Evolutionary conservation across 1,140 invertebrate genomes (phyloP).

Genomic region (Bombus waltoni): DNA sequence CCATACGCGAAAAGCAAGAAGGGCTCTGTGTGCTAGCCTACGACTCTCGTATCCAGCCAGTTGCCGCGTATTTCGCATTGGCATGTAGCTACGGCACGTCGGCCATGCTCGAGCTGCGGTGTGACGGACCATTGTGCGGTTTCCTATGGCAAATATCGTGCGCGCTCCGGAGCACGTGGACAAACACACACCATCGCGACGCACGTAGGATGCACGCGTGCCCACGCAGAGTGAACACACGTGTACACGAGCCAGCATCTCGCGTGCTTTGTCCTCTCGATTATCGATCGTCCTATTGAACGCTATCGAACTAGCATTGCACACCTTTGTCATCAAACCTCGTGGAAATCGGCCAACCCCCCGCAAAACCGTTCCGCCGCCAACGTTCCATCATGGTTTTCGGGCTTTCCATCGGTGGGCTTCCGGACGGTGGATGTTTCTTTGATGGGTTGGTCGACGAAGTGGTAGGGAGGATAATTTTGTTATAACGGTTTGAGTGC

Average conservation of each 20-base stretch:
- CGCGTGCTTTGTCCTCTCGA: conserved; percentile 14
- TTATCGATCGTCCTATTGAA: conserved; percentile 64
- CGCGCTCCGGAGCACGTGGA: conserved; percentile 33
- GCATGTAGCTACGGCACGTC: conserved; percentile 48
- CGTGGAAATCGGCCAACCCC: not conserved
- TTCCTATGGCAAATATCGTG: conserved; percentile 69
- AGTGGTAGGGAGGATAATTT: not conserved
- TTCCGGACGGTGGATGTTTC: not conserved
- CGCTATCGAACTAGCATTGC: conserved; percentile 43
- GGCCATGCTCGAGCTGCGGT: conserved; percentile 58
- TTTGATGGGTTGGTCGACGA: not conserved
- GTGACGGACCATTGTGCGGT: conserved; percentile 68
- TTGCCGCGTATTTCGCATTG: conserved; percentile 41
- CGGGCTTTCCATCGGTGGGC: not conserved
- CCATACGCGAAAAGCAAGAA: not conserved
- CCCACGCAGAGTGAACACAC: conserved; percentile 32
- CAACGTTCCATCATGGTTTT: not conserved
- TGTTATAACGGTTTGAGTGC: not conserved
- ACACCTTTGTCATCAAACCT: conserved; percentile 32
- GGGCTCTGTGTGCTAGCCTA: not conserved
- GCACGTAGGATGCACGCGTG: conserved; percentile 35
- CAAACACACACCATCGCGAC: conserved; percentile 34
- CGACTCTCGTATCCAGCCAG: not conserved
- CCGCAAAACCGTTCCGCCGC: not conserved
- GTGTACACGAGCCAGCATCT: not conserved